Base-by-base conservation (phyloP, 2,888 invertebrate species). In the Orthosia gothica region DNA sequence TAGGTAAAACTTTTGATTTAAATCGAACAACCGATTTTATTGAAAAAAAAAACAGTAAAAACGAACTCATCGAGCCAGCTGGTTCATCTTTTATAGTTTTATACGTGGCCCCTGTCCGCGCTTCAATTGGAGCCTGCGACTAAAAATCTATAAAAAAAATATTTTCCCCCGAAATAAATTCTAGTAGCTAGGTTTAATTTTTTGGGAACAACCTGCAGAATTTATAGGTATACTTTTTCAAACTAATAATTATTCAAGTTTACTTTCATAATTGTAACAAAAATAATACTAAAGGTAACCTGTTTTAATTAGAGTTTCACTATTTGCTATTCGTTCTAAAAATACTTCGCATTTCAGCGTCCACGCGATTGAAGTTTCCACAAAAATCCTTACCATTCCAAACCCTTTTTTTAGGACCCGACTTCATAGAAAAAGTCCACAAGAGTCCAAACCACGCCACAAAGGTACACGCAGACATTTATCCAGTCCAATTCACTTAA, bases 401-500 rank as follows among this genome's bases (percentile, higher is more conserved):
- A 65, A 66, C 54, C 77, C 62, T 57, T 75, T 77, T 77, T 81
- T 63, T n/a, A 49, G 61, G 52, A 20, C 40, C 47, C 20, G 50
- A 82, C 61, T 63, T 77, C 71, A 67, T 20, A 64, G 47, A 67
- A 83, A 83, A 85, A 74, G 55, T 32, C 76, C 81, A 57, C 81
- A 63, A 62, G 68, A 69, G 84, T 65, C 70, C 47, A 74, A 69
- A 55, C 61, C 23, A 63, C 49, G 68, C 74, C 71, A 74, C 75
- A 82, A 71, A 85, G 82, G 69, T 83, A 75, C 68, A 81, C 70
- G 81, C 68, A 69, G 78, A 66, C 74, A 82, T 82, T 79, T 79
- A 79, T 86, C 75, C 85, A 81, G 77, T 82, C 79, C 86, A 88
- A 83, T 88, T 82, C 76, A 74, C 73, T 80, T 85, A 88, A 87